Base-by-base conservation (phyloP, 2,888 invertebrate genomes). In the Saturnia japonica region DNA sequence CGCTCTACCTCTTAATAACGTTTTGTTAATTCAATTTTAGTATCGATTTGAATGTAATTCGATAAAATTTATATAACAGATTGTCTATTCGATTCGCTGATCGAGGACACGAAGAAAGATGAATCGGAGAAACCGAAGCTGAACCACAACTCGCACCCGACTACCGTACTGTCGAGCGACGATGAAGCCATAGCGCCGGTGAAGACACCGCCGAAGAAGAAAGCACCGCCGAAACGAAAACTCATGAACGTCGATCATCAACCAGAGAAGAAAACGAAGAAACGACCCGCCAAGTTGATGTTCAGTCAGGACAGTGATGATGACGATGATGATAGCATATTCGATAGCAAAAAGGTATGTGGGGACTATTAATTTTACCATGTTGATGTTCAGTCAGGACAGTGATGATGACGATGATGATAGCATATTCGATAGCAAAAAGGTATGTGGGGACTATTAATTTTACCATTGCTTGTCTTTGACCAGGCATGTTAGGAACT, bases 1-100 rank as follows among this genome's bases (percentile, higher is more conserved):
- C n/a, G n/a, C n/a, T n/a, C n/a, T n/a, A n/a, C n/a, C n/a, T n/a
- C n/a, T n/a, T 34, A 34, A 34, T 6, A 34, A 34, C 34, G 6
- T 34, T 34, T 34, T 34, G 6, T 6, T 34, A 34, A 34, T 34
- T 34, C 34, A 4, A 34, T 34, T 34, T 34, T 4, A 34, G n/a
- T n/a, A 34, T 34, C 11, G 9, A 43, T 12, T 43, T 43, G 9
- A 12, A 11, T 43, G 11, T 47, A 47, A 47, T 7, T 47, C 7
- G 19, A 54, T 54, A 11, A n/a, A 6, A 25, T 28, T 60, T 28
- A 1, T 57, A 6, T 57, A 11, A 25, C 57, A 60, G 94, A 94
- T 70, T 94, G 92, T 75, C 85, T 94, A 19, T 94, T 94, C 81
- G 94, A 94, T 78, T 94, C 94, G 0, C 79, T 94, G 70, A 94